These are phyloP conservation scores for Orchestes rusci DNA, from an alignment of 2,888 invertebrate species.

Conservation along the genomic window DNA sequence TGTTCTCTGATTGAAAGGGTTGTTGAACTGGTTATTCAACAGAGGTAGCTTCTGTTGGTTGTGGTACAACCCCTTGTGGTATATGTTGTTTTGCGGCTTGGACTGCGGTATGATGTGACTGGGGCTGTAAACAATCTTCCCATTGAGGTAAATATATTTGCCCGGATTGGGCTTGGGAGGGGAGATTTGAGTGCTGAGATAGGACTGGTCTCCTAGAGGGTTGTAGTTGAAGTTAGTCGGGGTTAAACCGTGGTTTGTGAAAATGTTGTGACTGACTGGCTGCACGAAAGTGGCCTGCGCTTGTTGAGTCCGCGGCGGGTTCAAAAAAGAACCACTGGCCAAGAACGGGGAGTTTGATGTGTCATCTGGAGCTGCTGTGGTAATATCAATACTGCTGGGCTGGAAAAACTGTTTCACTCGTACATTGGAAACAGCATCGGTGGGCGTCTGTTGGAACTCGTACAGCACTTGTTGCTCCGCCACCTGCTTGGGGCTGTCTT, in stretches of 20 bases:
- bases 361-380: conserved; percentile 9
- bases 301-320: neutral
- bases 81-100: conserved; percentile 9
- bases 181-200: conserved; percentile 2
- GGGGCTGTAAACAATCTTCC: conserved; percentile 31
- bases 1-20: neutral
- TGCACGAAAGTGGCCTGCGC: conserved; percentile 1
- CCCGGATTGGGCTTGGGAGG: conserved; percentile 28
- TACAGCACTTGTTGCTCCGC: conserved; percentile 38
- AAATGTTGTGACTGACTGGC: conserved; percentile 33
- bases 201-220: conserved; percentile 1
- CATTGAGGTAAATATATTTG: conserved; percentile 33
- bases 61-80: conserved; percentile 15
- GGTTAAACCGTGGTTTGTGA: conserved; percentile 30
- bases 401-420: conserved; percentile 35
- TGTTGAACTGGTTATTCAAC: conserved; percentile 5
- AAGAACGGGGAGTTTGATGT: too few relatives aligned
- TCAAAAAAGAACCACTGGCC: too few relatives aligned
- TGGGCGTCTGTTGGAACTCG: conserved; percentile 37
- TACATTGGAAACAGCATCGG: conserved; percentile 35
- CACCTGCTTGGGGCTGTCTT: conserved; percentile 32
- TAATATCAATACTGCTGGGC: conserved; percentile 18
- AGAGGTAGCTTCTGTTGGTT: conserved; percentile 25
- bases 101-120: conserved; percentile 11
- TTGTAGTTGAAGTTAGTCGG: conserved; percentile 13